These are phyloP conservation scores for Tachina fera DNA, from an alignment of 2,888 invertebrate species.

Conservation along the genomic window DNA sequence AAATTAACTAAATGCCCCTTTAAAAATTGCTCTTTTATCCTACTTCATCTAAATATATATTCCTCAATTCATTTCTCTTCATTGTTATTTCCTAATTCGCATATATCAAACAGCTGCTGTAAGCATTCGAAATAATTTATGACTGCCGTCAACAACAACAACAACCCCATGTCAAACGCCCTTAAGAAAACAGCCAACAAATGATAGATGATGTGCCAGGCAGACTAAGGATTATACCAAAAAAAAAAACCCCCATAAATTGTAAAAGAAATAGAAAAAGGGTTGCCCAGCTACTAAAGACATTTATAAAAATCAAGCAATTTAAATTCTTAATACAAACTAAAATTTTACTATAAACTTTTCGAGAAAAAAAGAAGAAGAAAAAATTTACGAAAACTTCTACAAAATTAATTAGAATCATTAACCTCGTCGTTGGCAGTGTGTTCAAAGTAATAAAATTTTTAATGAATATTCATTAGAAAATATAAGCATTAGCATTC, in stretches of 20 bases:
- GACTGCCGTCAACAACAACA: slow-evolving; percentile 57
- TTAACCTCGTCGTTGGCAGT: not conserved
- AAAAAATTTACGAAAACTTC: not conserved
- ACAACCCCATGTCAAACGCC: slow-evolving; percentile 47
- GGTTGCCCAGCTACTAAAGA: slow-evolving; percentile 14
- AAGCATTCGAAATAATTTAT: slow-evolving; percentile 64
- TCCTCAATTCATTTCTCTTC: slow-evolving; percentile 10
- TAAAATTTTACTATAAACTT: not conserved
- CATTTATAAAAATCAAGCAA: not conserved
- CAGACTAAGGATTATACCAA: slow-evolving; percentile 37
- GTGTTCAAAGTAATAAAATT: slow-evolving; percentile 34
- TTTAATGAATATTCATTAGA: slow-evolving; percentile 57
- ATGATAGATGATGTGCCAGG: slow-evolving; percentile 62
- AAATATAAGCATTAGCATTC: slow-evolving; percentile 23
- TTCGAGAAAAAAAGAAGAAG: not conserved
- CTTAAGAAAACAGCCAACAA: slow-evolving; percentile 36
- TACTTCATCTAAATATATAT: not conserved
- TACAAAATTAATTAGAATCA: slow-evolving; percentile 43
- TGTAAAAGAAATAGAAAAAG: slow-evolving; percentile 2
- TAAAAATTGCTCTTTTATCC: not conserved
- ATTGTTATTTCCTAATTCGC: slow-evolving; percentile 50
- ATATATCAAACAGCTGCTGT: slow-evolving; percentile 63
- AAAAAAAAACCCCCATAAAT: slow-evolving; percentile 41
- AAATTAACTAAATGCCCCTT: slow-evolving; percentile 1
- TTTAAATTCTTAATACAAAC: not conserved